Percentiles rank a stretch among this genome's conserved stretches.
phyloP scores from a whole-genome alignment of 2,797 vertebrate species.

The Salmo trutta region DNA sequence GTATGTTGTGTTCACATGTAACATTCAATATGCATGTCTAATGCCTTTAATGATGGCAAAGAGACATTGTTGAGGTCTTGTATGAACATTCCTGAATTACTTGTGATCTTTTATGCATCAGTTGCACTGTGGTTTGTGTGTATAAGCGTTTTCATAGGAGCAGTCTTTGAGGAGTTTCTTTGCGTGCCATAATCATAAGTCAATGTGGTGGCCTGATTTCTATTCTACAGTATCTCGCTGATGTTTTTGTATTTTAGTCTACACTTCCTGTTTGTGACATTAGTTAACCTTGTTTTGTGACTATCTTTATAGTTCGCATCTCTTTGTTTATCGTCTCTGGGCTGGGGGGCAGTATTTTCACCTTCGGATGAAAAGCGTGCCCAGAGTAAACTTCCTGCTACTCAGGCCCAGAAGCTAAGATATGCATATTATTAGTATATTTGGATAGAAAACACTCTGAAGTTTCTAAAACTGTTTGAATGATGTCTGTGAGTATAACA shows the following conservation, averaged over 20 bases:
- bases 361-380: too few relatives aligned
- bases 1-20: constrained; percentile 66
- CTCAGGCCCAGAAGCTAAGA: too few relatives aligned
- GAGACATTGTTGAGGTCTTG: constrained; percentile 45
- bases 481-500: too few relatives aligned
- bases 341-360: too few relatives aligned
- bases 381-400: too few relatives aligned
- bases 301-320: not conserved
- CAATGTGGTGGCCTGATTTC: not conserved
- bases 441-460: too few relatives aligned
- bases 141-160: constrained; percentile 29
- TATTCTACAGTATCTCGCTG: not conserved
- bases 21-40: constrained; percentile 64
- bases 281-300: not conserved
- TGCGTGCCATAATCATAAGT: not conserved
- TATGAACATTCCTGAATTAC: constrained; percentile 46
- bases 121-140: constrained; percentile 4
- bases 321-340: not conserved
- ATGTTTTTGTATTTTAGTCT: not conserved
- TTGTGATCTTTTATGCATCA: constrained; percentile 66
- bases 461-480: too few relatives aligned
- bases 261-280: not conserved
- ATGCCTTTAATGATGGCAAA: constrained; percentile 57
- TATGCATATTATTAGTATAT: too few relatives aligned
- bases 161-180: too few relatives aligned